Base-by-base conservation (phyloP, 2,113 vertebrate species). In the Neodontobutis hainanensis region DNA sequence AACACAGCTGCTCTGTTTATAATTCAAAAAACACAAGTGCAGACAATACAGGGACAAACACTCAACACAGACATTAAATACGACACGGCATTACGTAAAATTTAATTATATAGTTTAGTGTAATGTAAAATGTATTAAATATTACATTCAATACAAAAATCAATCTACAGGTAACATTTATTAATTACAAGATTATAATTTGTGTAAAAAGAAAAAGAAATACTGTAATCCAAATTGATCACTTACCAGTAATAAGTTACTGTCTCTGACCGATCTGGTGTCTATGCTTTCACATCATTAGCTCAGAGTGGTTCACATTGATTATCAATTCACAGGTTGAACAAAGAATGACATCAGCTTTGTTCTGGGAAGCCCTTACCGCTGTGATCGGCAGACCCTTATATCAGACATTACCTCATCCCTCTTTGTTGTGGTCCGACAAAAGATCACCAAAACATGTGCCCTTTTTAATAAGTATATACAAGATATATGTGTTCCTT, bases 341-440 rank as follows among this genome's bases (percentile, higher is more conserved):
- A 38, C 16, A 44, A 5, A 40, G 14, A 58, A 75, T 90, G 84
- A 87, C 85, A 86, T 87, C 86, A 87, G 68, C 81, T 81, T 19
- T 8, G 73, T 84, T 82, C 76, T 80, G 78, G 83, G 68, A 88
- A 83, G 75, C 65, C 73, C 65, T 61, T 5, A 1, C 57, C 58
- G 51, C 47, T 66, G 38, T 76, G 53, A 61, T 32, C 32, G 77
- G 63, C 83, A 85, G 75, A 75, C 65, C 43, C 66, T 66, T 32
- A 14, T 38, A 62, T 78, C 80, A 88, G 86, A 86, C 87, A 81
- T 90, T 75, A 85, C 85, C 84, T 89, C 87, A 89, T 73, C 62
- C 44, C 14, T 40, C 49, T 0, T 8, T 56, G 71, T 61, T 61
- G 8, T 9, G 36, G 34, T 2, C 48, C 19, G 16, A 36, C 61